Evolutionary conservation across 2,113 vertebrate genomes (phyloP).

Genomic region (Corythornis madagascariensis): DNA sequence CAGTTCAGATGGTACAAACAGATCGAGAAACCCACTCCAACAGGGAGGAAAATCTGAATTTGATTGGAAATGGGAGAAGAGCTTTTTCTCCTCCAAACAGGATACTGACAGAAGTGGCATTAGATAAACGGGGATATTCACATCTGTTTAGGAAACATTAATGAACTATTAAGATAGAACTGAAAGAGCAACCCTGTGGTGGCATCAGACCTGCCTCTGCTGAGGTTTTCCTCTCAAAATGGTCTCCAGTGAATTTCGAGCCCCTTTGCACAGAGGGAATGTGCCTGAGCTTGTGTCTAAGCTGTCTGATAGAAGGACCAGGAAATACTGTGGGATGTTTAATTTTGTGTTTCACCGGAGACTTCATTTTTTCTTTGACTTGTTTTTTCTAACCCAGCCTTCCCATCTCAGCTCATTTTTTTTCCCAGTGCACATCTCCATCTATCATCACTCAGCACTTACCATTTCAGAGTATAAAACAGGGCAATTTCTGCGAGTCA

Average conservation of each 20-base stretch:
- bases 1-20: background rate
- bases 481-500: constrained; percentile 5
- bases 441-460: background rate
- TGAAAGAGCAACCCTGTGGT: background rate
- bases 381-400: background rate
- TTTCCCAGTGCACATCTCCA: background rate
- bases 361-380: background rate
- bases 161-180: background rate
- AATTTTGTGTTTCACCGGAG: constrained; percentile 8
- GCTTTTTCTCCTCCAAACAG: background rate
- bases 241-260: background rate
- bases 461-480: background rate
- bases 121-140: background rate
- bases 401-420: background rate
- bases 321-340: background rate
- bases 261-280: background rate
- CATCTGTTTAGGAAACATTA: background rate
- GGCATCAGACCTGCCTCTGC: background rate
- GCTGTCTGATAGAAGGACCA: background rate
- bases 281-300: background rate
- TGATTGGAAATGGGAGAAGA: background rate
- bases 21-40: background rate
- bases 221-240: background rate
- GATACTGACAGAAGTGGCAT: background rate
- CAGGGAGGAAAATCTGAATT: background rate